Base-by-base conservation (phyloP, 2,113 vertebrate genomes). In the Phycodurus eques region DNA sequence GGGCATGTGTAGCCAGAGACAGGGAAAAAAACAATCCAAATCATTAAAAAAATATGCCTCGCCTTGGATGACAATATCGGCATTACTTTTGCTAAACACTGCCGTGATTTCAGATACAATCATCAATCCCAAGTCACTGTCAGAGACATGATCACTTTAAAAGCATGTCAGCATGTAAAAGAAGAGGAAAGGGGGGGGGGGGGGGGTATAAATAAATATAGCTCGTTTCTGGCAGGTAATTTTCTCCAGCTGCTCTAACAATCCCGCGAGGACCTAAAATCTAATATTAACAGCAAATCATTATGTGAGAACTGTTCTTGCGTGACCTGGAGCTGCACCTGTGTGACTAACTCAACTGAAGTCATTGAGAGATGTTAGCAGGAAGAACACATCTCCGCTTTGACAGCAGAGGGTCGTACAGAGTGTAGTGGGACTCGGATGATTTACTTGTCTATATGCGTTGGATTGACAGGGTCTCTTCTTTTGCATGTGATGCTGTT, bases 221-320 rank as follows among this genome's bases (percentile, higher is more conserved):
- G 88, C 87, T 82, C 80, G 70, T 85, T 80, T 87, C 79, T 92
- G 91, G 90, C 91, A 92, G 91, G 89, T 91, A 86, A 91, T 92
- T 91, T 91, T 92, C 91, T 90, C 74, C 83, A 83, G 80, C 85
- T 81, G 86, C 88, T 89, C 83, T 74, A 83, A 88, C 88, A 85
- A 89, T 90, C 87, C 90, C 89, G 82, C 68, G 5, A 88, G 89
- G 88, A 91, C 80, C 70, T 73, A 46, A 84, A 90, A 87, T 91
- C 91, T 92, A 91, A 91, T 89, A 91, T 92, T 92, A 92, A 92
- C 87, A 91, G 88, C 89, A 87, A 91, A 92, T 92, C 88, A 92
- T 92, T 87, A 91, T 85, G 88, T 90, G 85, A 79, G 85, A 91
- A 89, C 81, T 88, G 85, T 87, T 90, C 83, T 79, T 87, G 82